phyloP scores from a whole-genome alignment of 2,888 invertebrate species.

The Heliothis peltigera region DNA sequence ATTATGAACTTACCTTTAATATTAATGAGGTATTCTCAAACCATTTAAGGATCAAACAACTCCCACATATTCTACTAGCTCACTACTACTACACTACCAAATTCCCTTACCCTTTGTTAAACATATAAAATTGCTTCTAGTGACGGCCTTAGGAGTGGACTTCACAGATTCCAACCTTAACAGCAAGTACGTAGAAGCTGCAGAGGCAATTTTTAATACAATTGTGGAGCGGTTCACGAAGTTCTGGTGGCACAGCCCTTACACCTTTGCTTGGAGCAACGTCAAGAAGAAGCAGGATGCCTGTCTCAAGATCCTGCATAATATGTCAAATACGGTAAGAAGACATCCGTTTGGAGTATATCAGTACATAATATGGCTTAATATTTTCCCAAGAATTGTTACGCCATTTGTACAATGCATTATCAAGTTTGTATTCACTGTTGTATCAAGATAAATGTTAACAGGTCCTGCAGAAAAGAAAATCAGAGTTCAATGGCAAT shows the following conservation, averaged over 20 bases:
- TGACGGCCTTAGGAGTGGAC: slow-evolving; percentile 80
- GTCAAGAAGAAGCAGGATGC: slow-evolving; percentile 77
- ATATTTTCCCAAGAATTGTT: background rate
- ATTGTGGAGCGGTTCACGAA: slow-evolving; percentile 78
- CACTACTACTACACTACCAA: no score
- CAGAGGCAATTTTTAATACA: slow-evolving; percentile 74
- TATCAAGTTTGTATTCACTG: no score
- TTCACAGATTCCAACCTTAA: slow-evolving; percentile 75
- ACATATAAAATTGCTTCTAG: slow-evolving; percentile 59
- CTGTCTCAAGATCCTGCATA: slow-evolving; percentile 75
- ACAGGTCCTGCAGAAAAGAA: slow-evolving; percentile 76
- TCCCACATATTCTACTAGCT: no score
- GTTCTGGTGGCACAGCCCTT: slow-evolving; percentile 75
- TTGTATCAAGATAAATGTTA: slow-evolving; percentile 14
- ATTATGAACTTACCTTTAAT: no score
- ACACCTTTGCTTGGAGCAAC: slow-evolving; percentile 71
- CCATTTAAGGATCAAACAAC: no score
- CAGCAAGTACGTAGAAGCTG: slow-evolving; percentile 76
- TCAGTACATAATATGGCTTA: background rate
- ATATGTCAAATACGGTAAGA: slow-evolving; percentile 76
- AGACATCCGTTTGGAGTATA: no score
- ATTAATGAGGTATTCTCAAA: no score
- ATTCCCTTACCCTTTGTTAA: background rate
- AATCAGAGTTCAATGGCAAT: slow-evolving; percentile 69
- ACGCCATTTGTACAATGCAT: no score